Conservation (phyloP, 2,797 vertebrate species). For the Malurus splendens region DNA sequence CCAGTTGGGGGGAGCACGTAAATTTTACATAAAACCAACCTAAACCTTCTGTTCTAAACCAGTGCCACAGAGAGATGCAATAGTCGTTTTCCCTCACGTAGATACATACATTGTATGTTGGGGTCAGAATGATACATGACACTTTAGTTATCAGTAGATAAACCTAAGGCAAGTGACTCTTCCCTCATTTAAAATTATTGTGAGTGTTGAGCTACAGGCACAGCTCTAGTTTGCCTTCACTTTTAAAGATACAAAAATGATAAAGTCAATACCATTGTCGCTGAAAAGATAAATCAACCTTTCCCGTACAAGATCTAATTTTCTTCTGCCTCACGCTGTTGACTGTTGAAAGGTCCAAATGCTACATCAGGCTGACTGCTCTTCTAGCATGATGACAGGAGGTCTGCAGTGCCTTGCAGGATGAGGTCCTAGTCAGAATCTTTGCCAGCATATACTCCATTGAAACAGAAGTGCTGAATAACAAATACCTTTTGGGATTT, state of each 20-base stretch:
- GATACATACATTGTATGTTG: neutral
- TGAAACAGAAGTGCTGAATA: neutral
- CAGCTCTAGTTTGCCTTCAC: neutral
- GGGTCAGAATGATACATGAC: neutral
- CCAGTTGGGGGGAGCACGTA: neutral
- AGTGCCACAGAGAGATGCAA: neutral
- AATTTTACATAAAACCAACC: slow-evolving; percentile 12
- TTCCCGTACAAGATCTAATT: neutral
- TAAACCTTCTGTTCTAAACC: neutral
- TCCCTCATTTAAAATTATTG: neutral
- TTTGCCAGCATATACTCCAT: neutral
- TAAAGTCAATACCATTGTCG: neutral
- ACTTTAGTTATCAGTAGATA: neutral
- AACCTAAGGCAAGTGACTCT: neutral
- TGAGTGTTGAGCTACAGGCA: neutral
- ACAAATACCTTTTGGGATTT: neutral
- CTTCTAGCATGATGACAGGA: accelerated
- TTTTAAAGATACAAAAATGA: neutral
- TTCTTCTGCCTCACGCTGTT: neutral
- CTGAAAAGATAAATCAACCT: neutral
- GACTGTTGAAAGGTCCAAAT: neutral
- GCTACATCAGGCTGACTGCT: neutral
- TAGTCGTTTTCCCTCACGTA: neutral
- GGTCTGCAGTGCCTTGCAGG: neutral
- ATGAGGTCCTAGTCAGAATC: neutral